Percentiles rank a stretch among this genome's conserved stretches.
These are phyloP conservation scores for Fissipunctia ypsillon DNA, from an alignment of 2,888 invertebrate species.

Conservation along the genomic window DNA sequence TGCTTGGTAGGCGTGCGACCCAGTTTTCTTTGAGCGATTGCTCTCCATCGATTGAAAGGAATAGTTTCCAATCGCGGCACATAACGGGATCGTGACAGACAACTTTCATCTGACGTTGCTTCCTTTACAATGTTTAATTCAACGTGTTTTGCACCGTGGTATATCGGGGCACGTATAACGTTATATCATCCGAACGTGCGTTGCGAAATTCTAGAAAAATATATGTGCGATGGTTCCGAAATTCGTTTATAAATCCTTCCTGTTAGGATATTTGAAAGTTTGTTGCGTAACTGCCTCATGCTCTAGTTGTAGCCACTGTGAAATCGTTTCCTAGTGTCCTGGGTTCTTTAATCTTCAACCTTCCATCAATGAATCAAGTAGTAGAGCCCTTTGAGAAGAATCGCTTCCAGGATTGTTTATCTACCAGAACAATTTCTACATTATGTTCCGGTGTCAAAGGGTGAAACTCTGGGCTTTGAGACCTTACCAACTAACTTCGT, in stretches of 20 bases:
- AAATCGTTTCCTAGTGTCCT: neutral
- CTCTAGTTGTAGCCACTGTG: neutral
- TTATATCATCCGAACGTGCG: constrained; percentile 39
- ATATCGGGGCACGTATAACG: constrained; percentile 33
- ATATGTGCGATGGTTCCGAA: constrained; percentile 40
- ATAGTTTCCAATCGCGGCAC: constrained; percentile 46
- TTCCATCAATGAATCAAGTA: neutral
- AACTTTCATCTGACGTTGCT: constrained; percentile 59
- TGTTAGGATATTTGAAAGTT: constrained; percentile 30
- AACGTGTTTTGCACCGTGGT: constrained; percentile 32
- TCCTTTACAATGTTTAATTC: constrained; percentile 46
- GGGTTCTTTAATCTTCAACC: neutral
- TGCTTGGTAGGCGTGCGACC: constrained; percentile 52
- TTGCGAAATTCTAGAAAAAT: constrained; percentile 43
- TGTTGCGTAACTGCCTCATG: constrained; percentile 15
- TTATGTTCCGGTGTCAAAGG: neutral
- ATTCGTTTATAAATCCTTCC: constrained; percentile 25
- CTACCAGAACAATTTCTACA: neutral
- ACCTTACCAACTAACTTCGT: neutral
- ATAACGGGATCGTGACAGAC: constrained; percentile 57
- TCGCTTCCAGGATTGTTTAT: neutral
- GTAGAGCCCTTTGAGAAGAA: too few relatives aligned
- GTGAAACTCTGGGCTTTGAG: neutral
- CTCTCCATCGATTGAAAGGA: constrained; percentile 58
- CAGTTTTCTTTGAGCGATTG: constrained; percentile 56